Evolutionary conservation across 1,140 invertebrate genomes (phyloP).

Genomic region (Tyrophagus putrescentiae): DNA sequence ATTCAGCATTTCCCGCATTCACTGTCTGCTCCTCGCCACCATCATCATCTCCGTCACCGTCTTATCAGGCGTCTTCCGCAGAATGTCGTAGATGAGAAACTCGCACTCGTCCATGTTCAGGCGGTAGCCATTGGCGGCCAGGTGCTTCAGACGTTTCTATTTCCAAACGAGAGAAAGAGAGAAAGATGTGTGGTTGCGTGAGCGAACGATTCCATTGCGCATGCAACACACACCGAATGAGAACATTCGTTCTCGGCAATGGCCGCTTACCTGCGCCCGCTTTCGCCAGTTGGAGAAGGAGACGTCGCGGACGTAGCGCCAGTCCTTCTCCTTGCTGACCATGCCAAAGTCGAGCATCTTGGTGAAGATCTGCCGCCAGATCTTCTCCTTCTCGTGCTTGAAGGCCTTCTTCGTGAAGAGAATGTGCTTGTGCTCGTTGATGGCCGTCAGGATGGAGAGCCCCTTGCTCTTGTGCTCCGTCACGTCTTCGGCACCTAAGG

Average conservation of each 20-base stretch:
- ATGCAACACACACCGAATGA: neutral
- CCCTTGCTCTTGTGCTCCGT: conserved; percentile 3
- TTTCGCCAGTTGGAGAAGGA: conserved; percentile 16
- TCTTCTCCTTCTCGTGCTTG: conserved; percentile 5
- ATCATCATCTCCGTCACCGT: neutral
- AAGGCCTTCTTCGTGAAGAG: conserved; percentile 4
- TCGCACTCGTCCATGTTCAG: conserved; percentile 14
- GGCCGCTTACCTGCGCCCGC: conserved; percentile 3
- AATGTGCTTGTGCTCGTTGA: conserved; percentile 12
- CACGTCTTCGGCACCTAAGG: neutral
- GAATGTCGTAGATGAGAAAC: conserved; percentile 3
- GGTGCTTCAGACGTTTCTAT: conserved; percentile 13
- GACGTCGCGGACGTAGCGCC: conserved; percentile 15
- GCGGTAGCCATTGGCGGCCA: conserved; percentile 9
- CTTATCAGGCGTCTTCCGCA: conserved; percentile 3
- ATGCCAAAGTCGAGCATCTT: conserved; percentile 13
- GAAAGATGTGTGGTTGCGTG: neutral
- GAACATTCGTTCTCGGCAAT: neutral
- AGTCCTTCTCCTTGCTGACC: conserved; percentile 7
- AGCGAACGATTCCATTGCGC: neutral
- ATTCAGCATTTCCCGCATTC: too few species aligned
- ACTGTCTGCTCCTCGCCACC: neutral
- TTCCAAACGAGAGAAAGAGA: neutral
- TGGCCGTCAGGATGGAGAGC: conserved; percentile 1
- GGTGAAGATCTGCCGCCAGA: neutral